phyloP scores from a whole-genome alignment of 92 coral and sea anemone genomes.

The Siderastrea radians region DNA sequence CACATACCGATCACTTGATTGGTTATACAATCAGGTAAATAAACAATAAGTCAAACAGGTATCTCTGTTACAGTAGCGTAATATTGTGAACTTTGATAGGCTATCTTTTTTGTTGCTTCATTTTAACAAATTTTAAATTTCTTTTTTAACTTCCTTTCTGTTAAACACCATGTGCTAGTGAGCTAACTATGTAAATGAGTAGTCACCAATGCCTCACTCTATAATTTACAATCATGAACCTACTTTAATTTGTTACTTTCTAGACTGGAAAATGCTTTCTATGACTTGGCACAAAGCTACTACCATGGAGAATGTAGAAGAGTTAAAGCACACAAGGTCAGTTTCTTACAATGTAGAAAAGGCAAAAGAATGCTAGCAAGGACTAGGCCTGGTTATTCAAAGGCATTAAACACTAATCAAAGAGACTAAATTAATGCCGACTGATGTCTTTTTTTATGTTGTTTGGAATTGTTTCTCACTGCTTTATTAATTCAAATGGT shows the following conservation, averaged over 20 bases:
- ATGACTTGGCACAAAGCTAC: conserved; percentile 96
- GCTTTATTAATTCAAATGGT: no score
- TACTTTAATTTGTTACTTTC: not conserved
- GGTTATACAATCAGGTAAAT: conserved; percentile 93
- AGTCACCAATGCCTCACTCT: no score
- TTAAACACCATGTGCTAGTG: no score
- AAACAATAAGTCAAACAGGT: not conserved
- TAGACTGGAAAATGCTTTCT: conserved; percentile 97
- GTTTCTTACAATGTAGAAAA: not conserved
- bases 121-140: no score
- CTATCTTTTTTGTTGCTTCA: no score
- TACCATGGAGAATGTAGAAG: conserved; percentile 98
- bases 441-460: no score
- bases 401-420: no score
- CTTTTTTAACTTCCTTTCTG: no score
- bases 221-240: no score
- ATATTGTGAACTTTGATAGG: not conserved
- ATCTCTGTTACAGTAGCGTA: not conserved
- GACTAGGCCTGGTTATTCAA: not conserved
- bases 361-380: not conserved
- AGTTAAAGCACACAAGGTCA: conserved; percentile 96
- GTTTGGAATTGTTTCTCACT: no score
- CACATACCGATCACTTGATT: conserved; percentile 90
- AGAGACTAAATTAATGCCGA: no score
- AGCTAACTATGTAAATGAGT: no score